phyloP scores from a whole-genome alignment of 37 sponge, comb jelly and placozoan genomes.

The Beroe ovata region DNA sequence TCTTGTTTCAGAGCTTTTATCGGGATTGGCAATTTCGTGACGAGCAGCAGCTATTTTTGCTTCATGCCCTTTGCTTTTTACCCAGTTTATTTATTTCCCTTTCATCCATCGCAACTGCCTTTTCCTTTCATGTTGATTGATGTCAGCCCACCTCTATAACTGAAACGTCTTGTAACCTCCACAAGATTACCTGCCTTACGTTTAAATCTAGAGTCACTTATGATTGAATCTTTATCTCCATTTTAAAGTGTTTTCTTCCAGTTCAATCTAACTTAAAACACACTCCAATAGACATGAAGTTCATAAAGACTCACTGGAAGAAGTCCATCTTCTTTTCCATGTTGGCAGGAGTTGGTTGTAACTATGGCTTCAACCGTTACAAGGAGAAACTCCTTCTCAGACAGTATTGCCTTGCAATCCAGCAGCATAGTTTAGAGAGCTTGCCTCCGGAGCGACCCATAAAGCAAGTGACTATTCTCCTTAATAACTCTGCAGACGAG shows the following conservation, averaged over 20 bases:
- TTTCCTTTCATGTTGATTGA: too few species aligned
- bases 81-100: too few species aligned
- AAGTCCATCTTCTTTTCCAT: not conserved
- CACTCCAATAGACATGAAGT: constrained; percentile 48
- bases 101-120: too few species aligned
- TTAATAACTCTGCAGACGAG: not conserved
- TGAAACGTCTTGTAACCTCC: too few species aligned
- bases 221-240: too few species aligned
- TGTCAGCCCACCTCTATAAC: too few species aligned
- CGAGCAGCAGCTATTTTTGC: too few species aligned
- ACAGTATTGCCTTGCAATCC: constrained; percentile 12
- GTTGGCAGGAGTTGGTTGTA: constrained; percentile 2
- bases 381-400: constrained; percentile 28
- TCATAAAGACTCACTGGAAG: constrained; percentile 55
- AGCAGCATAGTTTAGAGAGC: not conserved
- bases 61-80: too few species aligned
- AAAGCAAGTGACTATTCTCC: constrained; percentile 5
- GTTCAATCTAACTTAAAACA: not conserved
- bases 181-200: too few species aligned
- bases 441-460: not conserved
- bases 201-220: too few species aligned
- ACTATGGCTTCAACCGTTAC: constrained; percentile 55
- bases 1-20: not conserved
- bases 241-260: too few species aligned
- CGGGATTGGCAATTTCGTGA: too few species aligned